Evolutionary conservation across 2,888 invertebrate species (phyloP), one percentile per base, ranked within the genome.

Genomic region (Gonocerus acuteangulatus): DNA sequence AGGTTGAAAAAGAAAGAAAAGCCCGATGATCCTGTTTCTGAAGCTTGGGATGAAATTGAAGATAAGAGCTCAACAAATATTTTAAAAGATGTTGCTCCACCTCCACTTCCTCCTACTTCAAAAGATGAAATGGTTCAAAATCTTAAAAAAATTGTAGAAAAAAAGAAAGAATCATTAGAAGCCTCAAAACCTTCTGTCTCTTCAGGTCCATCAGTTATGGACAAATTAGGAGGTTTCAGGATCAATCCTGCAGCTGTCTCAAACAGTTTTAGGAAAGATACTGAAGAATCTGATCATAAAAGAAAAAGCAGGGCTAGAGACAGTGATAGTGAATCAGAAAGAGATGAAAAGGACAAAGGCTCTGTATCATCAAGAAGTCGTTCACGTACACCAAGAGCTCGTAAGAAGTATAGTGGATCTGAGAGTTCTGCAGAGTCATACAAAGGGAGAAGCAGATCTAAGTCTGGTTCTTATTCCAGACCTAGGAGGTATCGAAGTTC

Each of bases 401-500:
- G 61, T 36, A 65, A 64, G 49, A 66, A 66, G 57, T 66, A 65
- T 21, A 66, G 66, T 39, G 64, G 64, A n/a, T 67, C 67, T 13
- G 65, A 66, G 23, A 63, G 64, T 39, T 65, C 66, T 9, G 60
- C 45, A 18, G 56, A 54, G n/a, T 65, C 65, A 9, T 65, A 66
- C 23, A 65, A 65, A 54, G 63, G 65, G 18, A 60, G 67, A 39
- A 66, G 66, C 39, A 75, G 77, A 9, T 85, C 85, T 0, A 81
- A 83, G 2, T 82, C 82, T 0, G 81, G 84, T 68, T 82, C 83
- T 67, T 84, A 84, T 70, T 80, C 83, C 1, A 82, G 84, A 1
- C 80, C 62, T 18, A 49, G 58, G 22, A 63, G 68, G 27, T 77
- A 77, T 15, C 71, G 69, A 34, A 68, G 69, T 62, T 68, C 69